Evolutionary conservation across 2,797 vertebrate genomes (phyloP), one percentile per base, ranked within the genome.

Genomic region (Sebastolobus alascanus): DNA sequence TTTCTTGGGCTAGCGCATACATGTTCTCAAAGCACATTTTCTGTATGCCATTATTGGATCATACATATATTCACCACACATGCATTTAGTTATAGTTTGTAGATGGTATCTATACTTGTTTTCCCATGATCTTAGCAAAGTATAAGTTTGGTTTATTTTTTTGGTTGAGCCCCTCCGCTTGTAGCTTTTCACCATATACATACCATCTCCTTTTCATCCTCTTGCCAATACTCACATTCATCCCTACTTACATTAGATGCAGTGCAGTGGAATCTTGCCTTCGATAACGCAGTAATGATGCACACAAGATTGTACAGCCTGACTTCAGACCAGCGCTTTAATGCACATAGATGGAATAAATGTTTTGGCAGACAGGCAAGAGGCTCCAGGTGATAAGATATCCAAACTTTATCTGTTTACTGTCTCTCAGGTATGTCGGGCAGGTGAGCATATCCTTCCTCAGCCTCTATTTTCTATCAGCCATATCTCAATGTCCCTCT

Each of bases 401-500:
- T 79, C 85, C 71, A 81, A 90, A 92, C 85, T 80, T 86, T 87
- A 94, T 94, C 91, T 92, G 88, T 94, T 92, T 84, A 91, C 92
- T 87, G 78, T 92, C 89, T 87, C 89, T 87, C 83, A 87, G 82
- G 90, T 90, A 66, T 90, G 84, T 89, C 85, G 88, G 85, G 81
- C 84, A 91, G 87, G 82, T 87, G 85, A 87, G 85, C 75, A 91
- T 92, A 94, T 93, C 86, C 90, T 85, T 88, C 69, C 82, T 82
- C 86, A 88, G 79, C 79, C 85, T 83, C 74, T 84, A 82, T 93
- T 90, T 92, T 92, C 77, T 89, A 80, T 89, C 79, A 84, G 86
- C 75, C 83, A 63, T 92, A 91, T 93, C 91, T 93, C 89, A 85
- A 64, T 76, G 84, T 90, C 75, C 75, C 84, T 75, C 84, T 87